Base-by-base conservation (phyloP, 2,113 vertebrate genomes). In the Dolichotis patagonum region DNA sequence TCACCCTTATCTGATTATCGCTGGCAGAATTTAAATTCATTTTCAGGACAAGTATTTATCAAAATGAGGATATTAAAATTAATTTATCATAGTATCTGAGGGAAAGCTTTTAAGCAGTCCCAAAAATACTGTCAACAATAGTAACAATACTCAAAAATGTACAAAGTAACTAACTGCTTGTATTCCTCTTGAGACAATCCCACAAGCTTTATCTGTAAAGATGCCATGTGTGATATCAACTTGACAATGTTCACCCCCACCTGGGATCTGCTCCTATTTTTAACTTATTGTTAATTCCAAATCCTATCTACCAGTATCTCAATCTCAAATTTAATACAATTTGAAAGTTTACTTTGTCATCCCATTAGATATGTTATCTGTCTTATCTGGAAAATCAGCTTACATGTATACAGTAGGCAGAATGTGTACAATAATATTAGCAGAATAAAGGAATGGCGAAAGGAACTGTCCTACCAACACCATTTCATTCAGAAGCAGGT, bases 311-410 rank as follows among this genome's bases (percentile, higher is more conserved):
- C 9, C 46, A 73, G 32, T 35, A 92, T 4, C 38, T 12, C 13
- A 43, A 95, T 80, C 95, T 85, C 85, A 75, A 93, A 88, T 73
- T 75, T 80, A 88, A 86, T 88, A 85, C 10, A 80, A 58, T 46
- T 84, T 87, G 71, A 56, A 81, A 56, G 32, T 56, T 87, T 63
- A 92, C 63, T 94, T 56, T 93, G 69, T 62, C 67, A 90, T 56
- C 13, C 62, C 46, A 32, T 75, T 71, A 62, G 20, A 84, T 91
- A 67, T 52, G 14, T 19, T 87, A 84, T 56, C 77, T 46, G 78
- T 30, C 63, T 92, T 78, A 71, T 7, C 30, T 73, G 46, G 69
- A 80, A 86, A 81, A 81, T 19, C n/a, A 56, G 4, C n/a, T 95
- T 65, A 49, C 17, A 41, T 83, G 77, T 91, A 58, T 30, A 24